Evolutionary conservation across 2,888 invertebrate genomes (phyloP).

Genomic region (Stomorhina lunata): DNA sequence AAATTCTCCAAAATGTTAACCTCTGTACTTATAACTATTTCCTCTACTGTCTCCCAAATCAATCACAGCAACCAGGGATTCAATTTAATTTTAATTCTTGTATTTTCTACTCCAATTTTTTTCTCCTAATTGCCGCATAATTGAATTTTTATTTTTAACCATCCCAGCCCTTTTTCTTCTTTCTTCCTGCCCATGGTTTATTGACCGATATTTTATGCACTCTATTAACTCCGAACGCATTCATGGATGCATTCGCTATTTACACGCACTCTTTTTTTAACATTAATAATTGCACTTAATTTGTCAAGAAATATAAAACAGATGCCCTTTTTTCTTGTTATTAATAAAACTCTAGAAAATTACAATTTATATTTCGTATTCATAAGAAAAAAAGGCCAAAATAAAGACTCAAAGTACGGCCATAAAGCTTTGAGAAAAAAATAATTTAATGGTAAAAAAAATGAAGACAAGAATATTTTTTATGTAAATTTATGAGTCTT

Average conservation of each 20-base stretch:
- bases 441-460: background rate
- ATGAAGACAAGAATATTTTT: constrained; percentile 17
- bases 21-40: too few species aligned
- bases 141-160: background rate
- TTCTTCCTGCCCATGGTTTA: constrained; percentile 53
- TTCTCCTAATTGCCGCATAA: constrained; percentile 12
- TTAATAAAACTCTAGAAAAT: constrained; percentile 30
- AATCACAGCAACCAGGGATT: background rate
- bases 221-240: constrained; percentile 13
- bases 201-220: constrained; percentile 59
- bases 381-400: constrained; percentile 6
- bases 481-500: constrained; percentile 25
- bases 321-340: constrained; percentile 61
- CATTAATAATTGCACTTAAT: constrained; percentile 67
- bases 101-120: background rate
- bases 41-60: background rate
- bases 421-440: background rate
- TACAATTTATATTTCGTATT: background rate
- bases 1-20: too few species aligned
- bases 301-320: constrained; percentile 67
- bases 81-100: too few species aligned
- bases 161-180: constrained; percentile 1
- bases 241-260: background rate
- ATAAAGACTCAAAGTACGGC: constrained; percentile 15
- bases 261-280: constrained; percentile 21